Base-by-base conservation (phyloP, 2,888 invertebrate genomes). In the Trimorus sp. region DNA sequence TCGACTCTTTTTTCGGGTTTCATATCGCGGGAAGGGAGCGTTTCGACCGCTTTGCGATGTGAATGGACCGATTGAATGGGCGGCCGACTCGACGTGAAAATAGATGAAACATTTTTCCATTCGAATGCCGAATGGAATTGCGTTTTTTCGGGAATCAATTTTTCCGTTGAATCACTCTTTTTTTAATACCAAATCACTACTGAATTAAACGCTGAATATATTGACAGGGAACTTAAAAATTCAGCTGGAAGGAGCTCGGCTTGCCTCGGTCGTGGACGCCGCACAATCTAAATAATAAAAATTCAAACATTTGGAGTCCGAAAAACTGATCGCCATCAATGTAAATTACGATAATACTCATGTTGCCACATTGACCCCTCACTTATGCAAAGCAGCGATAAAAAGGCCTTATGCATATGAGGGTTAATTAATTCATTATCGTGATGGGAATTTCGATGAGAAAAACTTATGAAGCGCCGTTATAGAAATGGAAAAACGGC, bases 381-480 rank as follows among this genome's bases (percentile, higher is more conserved):
- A 59, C 80, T 80, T 73, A 77, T 77, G 74, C 75, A 73, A 81
- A 77, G 45, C 77, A 81, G 75, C 62, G 68, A 81, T 76, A 81
- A 73, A 81, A 69, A 68, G 73, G 54, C 73, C 73, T 77, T 77
- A 81, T 81, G 81, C 42, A 73, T 73, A 81, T 73, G 76, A 73
- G 81, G 81, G 81, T 81, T 81, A 77, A 81, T 81, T 81, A 81
- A 81, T 81, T 81, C 81, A 73, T 81, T 77, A 81, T 81, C 81
- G 69, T 59, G 81, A 81, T 73, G 77, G 70, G 73, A 73, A 77
- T 81, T 74, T 77, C 53, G 73, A 81, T 62, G 81, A 73, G 62
- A 76, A 81, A 77, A 68, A 73, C 68, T 58, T 77, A 73, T 77
- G 66, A 56, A 80, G 62, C 45, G 59, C 49, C 60, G 54, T 81